Conservation (phyloP, 2,888 invertebrate genomes). For the Drosophila histrio region DNA sequence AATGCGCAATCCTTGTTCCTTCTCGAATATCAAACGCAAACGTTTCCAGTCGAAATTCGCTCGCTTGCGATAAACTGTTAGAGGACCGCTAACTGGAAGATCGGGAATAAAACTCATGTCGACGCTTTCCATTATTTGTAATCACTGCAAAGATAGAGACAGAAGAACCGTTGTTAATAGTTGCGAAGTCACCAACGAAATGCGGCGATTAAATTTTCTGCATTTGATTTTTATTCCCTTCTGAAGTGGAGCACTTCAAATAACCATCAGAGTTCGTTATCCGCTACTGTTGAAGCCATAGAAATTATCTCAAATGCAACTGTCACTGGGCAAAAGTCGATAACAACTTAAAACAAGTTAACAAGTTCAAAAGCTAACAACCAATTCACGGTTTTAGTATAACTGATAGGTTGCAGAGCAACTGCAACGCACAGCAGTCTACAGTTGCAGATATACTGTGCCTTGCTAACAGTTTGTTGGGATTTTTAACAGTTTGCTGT, state of each 20-base stretch:
- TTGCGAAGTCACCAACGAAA: not conserved
- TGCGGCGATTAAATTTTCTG: slow-evolving; percentile 5
- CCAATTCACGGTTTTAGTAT: slow-evolving; percentile 15
- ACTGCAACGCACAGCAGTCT: not conserved
- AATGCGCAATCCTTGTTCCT: slow-evolving; percentile 89
- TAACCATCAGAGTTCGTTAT: too few species aligned
- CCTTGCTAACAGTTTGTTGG: not conserved
- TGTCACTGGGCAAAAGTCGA: slow-evolving; percentile 12
- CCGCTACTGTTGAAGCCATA: slow-evolving; percentile 41
- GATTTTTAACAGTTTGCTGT: not conserved
- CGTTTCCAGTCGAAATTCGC: slow-evolving; percentile 95
- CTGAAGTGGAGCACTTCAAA: slow-evolving; percentile 41
- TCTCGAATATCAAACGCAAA: slow-evolving; percentile 91
- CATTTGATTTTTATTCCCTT: slow-evolving; percentile 4
- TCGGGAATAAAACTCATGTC: slow-evolving; percentile 88
- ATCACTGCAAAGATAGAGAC: slow-evolving; percentile 12
- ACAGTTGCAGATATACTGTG: not conserved
- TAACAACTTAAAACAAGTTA: slow-evolving; percentile 1
- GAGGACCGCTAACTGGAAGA: slow-evolving; percentile 87
- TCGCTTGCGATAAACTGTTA: slow-evolving; percentile 91
- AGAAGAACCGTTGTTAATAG: slow-evolving; percentile 6
- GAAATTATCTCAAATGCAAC: slow-evolving; percentile 8
- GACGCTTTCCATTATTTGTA: slow-evolving; percentile 49
- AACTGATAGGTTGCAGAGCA: slow-evolving; percentile 11
- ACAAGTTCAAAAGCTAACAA: slow-evolving; percentile 1